Evolutionary conservation across 1,140 invertebrate genomes (phyloP), one percentile per base, ranked within the genome.

Genomic region (Drosophila paulistorum): DNA sequence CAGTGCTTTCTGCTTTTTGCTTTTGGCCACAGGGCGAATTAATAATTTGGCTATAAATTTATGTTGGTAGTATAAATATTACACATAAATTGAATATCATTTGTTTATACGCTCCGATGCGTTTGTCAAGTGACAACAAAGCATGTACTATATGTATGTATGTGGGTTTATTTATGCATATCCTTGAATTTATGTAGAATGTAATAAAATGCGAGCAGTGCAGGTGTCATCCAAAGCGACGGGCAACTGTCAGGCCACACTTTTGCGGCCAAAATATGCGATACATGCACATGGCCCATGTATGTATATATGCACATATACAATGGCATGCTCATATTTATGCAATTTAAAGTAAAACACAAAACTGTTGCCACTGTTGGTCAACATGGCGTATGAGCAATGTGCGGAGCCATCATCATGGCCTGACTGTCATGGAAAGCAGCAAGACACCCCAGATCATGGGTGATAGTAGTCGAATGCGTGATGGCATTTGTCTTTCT

Each of bases 291-390:
- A 72, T 13, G 41, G 4, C 61, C 59, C 20, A 23, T 42, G 59
- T 37, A 63, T 51, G 61, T 35, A 65, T 20, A 35, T 10, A 26
- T 26, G 23, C 20, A 42, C 42, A 42, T n/a, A 63, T 7, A 51
- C 67, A 71, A 63, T 68, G 68, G 58, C 68, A 61, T 66, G 65
- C 74, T 81, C 72, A 87, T 87, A 89, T 87, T 77, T 89, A 87
- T 87, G 83, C 79, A 86, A 86, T 87, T 86, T 87, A 87, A 86
- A 86, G 84, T 87, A 86, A 87, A 86, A 89, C 79, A 86, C 84
- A 80, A 84, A 89, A 83, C 77, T 81, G 73, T 87, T 72, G 76
- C 79, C 68, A 20, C 70, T 74, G 80, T 79, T 77, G 84, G 80
- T 61, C 84, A 87, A 87, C 84, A 82, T 89, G 80, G 77, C 80